Conservation (phyloP, 2,888 invertebrate species). For the Campoletis raptor region DNA sequence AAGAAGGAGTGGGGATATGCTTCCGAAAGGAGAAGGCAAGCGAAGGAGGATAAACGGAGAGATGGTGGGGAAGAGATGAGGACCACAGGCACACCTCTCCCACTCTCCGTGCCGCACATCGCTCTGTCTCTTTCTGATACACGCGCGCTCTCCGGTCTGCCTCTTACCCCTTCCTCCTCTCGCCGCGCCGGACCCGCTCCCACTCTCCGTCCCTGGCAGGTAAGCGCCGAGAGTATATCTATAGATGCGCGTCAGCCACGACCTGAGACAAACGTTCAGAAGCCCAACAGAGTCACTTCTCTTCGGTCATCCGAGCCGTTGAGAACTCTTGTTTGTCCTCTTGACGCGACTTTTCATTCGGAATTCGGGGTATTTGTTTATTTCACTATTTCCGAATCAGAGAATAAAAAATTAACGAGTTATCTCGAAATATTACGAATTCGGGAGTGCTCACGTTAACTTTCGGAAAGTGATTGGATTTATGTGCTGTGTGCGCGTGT, state of each 20-base stretch:
- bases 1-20: constrained; percentile 66
- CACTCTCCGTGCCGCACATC: constrained; percentile 31
- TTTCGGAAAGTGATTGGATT: not conserved
- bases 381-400: not conserved
- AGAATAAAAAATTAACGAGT: not conserved
- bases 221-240: no score
- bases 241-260: constrained; percentile 32
- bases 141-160: constrained; percentile 4
- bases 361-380: not conserved
- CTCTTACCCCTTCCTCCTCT: constrained; percentile 4
- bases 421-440: not conserved
- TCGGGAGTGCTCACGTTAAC: not conserved
- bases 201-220: no score
- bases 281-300: constrained; percentile 76
- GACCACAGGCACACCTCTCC: constrained; percentile 67
- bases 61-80: constrained; percentile 74
- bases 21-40: constrained; percentile 25
- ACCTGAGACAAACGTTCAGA: constrained; percentile 80
- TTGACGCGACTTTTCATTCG: not conserved
- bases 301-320: constrained; percentile 73
- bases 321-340: constrained; percentile 58
- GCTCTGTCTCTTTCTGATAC: not conserved
- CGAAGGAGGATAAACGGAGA: constrained; percentile 43
- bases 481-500: not conserved
- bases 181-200: constrained; percentile 6